A percentile compares a stretch with the other conserved stretches of the same genome.
Evolutionary conservation across 2,113 vertebrate species (phyloP).

Genomic region (Rhagologus leucostigma): DNA sequence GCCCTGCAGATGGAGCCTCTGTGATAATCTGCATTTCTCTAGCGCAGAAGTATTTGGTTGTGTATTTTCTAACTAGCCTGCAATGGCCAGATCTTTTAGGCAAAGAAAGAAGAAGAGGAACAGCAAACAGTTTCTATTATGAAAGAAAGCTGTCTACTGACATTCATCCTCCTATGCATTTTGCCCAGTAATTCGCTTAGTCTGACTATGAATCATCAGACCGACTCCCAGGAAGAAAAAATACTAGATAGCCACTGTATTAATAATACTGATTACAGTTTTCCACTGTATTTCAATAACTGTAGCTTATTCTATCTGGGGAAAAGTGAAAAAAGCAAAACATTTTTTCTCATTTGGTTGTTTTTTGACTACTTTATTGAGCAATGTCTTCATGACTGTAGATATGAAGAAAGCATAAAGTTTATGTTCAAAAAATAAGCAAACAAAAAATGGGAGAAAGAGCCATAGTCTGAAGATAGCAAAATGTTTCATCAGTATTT

Average conservation of each 20-base stretch:
- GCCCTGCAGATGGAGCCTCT: neutral
- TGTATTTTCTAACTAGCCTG: neutral
- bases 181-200: constrained; percentile 15
- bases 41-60: neutral
- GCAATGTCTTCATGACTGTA: neutral
- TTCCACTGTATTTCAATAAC: neutral
- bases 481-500: neutral
- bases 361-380: neutral
- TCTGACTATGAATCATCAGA: constrained; percentile 17
- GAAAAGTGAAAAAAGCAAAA: neutral
- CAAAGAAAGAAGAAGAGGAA: neutral
- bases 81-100: neutral
- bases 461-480: neutral
- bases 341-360: neutral
- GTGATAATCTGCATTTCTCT: neutral
- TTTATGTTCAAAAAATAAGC: neutral
- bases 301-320: neutral
- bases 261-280: neutral
- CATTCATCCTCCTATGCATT: neutral
- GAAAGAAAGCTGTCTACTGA: neutral
- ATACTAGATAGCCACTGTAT: neutral
- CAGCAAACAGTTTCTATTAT: neutral
- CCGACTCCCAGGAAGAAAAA: neutral
- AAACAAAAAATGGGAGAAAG: neutral
- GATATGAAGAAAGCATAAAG: neutral